Evolutionary conservation across 2,888 invertebrate genomes (phyloP).

Genomic region (Drosophila formosana): DNA sequence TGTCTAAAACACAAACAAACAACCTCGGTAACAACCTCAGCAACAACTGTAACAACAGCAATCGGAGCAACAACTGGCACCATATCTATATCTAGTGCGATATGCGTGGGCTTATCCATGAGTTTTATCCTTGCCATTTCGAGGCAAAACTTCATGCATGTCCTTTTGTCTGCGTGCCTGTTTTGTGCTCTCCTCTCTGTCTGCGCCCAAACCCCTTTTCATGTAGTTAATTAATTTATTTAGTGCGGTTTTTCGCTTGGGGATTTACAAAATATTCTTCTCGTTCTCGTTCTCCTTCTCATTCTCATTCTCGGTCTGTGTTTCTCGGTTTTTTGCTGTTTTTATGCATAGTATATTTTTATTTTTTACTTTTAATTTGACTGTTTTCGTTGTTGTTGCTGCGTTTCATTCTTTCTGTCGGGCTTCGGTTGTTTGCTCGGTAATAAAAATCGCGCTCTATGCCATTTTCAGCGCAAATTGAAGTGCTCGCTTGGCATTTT

Average conservation of each 20-base stretch:
- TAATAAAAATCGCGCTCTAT: conserved; percentile 38
- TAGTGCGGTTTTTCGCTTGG: conserved; percentile 78
- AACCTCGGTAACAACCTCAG: conserved; percentile 18
- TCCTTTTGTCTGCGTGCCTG: conserved; percentile 44
- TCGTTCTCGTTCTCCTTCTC: conserved; percentile 20
- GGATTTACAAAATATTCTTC: conserved; percentile 70
- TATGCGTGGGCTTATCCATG: conserved; percentile 47
- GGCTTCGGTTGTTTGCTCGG: conserved; percentile 31
- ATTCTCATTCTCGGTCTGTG: conserved; percentile 39
- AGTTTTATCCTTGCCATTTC: conserved; percentile 25
- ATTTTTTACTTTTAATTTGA: conserved; percentile 37
- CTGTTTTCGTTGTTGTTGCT: conserved; percentile 15
- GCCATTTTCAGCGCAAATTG: conserved; percentile 43
- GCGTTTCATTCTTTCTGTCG: conserved; percentile 11
- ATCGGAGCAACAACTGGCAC: conserved; percentile 30
- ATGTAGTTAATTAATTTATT: conserved; percentile 83
- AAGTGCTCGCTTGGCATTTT: conserved; percentile 41
- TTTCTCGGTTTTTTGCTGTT: conserved; percentile 25
- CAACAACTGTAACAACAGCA: conserved; percentile 17
- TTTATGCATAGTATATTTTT: conserved; percentile 16
- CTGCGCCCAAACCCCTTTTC: conserved; percentile 57
- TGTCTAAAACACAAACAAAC: conserved; percentile 44
- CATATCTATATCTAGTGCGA: conserved; percentile 49
- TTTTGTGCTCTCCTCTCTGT: conserved; percentile 32
- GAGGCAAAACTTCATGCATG: conserved; percentile 45